phyloP scores from a whole-genome alignment of 2,888 invertebrate species.

The Dastarcus helophoroides region DNA sequence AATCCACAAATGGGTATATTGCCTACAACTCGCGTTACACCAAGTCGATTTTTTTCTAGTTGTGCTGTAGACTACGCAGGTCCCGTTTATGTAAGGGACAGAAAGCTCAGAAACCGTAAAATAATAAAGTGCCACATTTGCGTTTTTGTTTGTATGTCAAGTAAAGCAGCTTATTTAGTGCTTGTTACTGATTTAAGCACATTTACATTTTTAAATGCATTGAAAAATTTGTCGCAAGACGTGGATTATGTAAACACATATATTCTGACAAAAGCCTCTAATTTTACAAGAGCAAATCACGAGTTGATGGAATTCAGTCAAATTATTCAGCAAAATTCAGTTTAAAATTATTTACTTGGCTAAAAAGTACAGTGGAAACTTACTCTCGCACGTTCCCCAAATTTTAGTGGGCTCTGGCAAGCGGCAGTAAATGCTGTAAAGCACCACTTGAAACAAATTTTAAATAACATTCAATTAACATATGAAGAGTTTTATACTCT shows the following conservation, averaged over 20 bases:
- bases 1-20: not conserved
- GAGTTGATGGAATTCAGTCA: conserved; percentile 8
- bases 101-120: not conserved
- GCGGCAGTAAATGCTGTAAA: conserved; percentile 11
- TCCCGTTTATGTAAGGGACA: conserved; percentile 6
- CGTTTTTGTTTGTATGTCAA: conserved; percentile 7
- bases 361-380: conserved; percentile 10
- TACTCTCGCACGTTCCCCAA: conserved; percentile 8
- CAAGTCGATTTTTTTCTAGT: not conserved
- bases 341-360: conserved; percentile 5
- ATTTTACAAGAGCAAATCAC: conserved; percentile 13
- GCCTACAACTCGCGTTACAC: not conserved
- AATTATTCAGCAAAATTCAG: not conserved
- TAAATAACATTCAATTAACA: conserved; percentile 5
- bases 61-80: conserved; percentile 7
- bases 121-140: conserved; percentile 3
- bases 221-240: conserved; percentile 14
- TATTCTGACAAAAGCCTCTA: too few species aligned
- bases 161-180: conserved; percentile 6
- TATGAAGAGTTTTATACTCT: conserved; percentile 7
- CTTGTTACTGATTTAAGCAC: conserved; percentile 14
- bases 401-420: conserved; percentile 11
- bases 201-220: conserved; percentile 12
- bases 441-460: conserved; percentile 7
- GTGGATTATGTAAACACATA: conserved; percentile 16